Percentiles rank a stretch among this genome's conserved stretches.
Conservation (phyloP, 2,113 vertebrate genomes). For the Sapajus apella region DNA sequence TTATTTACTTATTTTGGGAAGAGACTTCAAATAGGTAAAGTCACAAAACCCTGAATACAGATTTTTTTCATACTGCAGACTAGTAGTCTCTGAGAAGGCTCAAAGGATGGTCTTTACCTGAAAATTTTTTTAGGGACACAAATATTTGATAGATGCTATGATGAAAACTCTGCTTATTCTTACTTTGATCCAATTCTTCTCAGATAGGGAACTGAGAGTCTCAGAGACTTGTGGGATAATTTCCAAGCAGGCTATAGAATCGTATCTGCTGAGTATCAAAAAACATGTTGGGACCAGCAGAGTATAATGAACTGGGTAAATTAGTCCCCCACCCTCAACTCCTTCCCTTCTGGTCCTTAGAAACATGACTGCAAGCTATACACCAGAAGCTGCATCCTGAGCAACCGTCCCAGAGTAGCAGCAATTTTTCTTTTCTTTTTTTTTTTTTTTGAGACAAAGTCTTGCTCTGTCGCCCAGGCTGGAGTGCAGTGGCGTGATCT, state of each 20-base stretch:
- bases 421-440: not conserved
- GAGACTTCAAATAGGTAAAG: slow-evolving; percentile 45
- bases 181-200: slow-evolving; percentile 24
- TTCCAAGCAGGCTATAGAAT: slow-evolving; percentile 58
- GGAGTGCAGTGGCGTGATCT: too few species aligned
- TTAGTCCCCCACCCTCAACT: slow-evolving; percentile 34
- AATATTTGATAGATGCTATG: not conserved
- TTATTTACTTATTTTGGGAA: slow-evolving; percentile 55
- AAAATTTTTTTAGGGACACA: not conserved
- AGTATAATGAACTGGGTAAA: slow-evolving; percentile 30
- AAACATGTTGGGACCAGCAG: slow-evolving; percentile 54
- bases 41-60: slow-evolving; percentile 16
- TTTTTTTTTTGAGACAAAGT: too few species aligned
- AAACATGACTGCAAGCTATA: not conserved
- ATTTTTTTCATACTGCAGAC: slow-evolving; percentile 23
- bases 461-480: too few species aligned
- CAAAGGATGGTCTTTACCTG: not conserved
- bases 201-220: slow-evolving; percentile 16
- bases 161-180: slow-evolving; percentile 5
- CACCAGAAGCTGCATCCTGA: not conserved
- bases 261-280: slow-evolving; percentile 57
- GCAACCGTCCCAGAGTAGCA: not conserved
- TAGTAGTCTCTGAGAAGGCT: not conserved
- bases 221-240: not conserved
- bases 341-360: not conserved